Evolutionary conservation across 2,888 invertebrate species (phyloP), one percentile per base, ranked within the genome.

Genomic region (Tuta absoluta): DNA sequence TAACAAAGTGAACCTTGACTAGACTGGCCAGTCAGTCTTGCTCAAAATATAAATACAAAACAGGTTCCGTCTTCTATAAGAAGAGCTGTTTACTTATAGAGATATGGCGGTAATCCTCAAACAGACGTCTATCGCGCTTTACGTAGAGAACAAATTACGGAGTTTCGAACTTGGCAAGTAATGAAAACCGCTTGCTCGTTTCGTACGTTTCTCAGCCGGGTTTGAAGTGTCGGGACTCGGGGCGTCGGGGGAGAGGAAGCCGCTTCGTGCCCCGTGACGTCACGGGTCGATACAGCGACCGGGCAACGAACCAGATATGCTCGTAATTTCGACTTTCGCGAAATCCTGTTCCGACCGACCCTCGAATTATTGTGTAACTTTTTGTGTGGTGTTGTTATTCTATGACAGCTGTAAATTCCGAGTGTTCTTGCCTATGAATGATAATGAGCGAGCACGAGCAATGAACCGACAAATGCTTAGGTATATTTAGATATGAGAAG

Each of bases 261-360:
- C 65, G 58, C 64, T 66, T 64, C 57, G 66, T 79, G 51, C 11
- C 14, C 45, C 49, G 49, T 49, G 79, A 78, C 82, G 79, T 81
- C 78, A 81, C 75, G 74, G 83, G 74, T 84, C 85, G 83, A 83
- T 83, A 82, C 69, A 77, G 77, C 75, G 74, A 66, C 76, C 78
- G 82, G 82, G 74, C 81, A 80, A 78, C 77, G 79, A 81, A 82
- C 83, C 69, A 77, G 73, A 19, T 14, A 53, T 72, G 74, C 76
- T 72, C 77, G 74, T 75, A 75, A 77, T 73, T n/a, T n/a, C n/a
- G 65, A 66, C 63, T 68, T 71, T 74, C 69, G 70, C 71, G 67
- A 71, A 23, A 28, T 53, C 53, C 24, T 11, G 28, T 53, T 53
- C 28, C 24, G 24, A 51, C 23, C 24, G 2, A n/a, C n/a, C n/a